phyloP scores from a whole-genome alignment of 2,888 invertebrate species.

The Polietes domitor region DNA sequence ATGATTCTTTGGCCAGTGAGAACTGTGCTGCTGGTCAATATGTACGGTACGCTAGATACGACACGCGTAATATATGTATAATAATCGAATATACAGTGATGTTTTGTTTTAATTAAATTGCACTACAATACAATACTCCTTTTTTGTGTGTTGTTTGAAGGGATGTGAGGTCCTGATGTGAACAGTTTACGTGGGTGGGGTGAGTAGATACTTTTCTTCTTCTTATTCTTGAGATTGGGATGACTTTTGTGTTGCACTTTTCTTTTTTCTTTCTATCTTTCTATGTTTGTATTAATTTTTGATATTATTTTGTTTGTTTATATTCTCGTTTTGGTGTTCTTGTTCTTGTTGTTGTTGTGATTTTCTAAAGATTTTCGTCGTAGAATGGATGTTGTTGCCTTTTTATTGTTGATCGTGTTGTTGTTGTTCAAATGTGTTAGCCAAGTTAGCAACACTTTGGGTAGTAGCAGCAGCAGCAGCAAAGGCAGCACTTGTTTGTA shows the following conservation, averaged over 20 bases:
- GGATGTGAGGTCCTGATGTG: not conserved
- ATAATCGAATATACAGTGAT: not conserved
- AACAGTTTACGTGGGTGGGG: not conserved
- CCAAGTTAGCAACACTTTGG: slow-evolving; percentile 39
- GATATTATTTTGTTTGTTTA: not conserved
- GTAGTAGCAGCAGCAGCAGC: slow-evolving; percentile 38
- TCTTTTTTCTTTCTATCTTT: not conserved
- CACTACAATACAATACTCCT: not conserved
- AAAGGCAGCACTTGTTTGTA: slow-evolving; percentile 37
- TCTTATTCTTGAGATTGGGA: not conserved
- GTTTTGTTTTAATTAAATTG: slow-evolving; percentile 12
- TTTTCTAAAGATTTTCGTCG: slow-evolving; percentile 21
- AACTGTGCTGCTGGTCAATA: not conserved
- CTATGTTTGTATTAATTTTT: not conserved
- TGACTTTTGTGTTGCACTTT: not conserved
- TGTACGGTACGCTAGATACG: too few relatives aligned
- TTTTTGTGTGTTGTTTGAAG: not conserved
- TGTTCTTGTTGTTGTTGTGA: not conserved
- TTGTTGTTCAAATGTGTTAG: slow-evolving; percentile 28
- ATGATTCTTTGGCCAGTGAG: slow-evolving; percentile 2
- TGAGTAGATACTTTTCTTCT: not conserved
- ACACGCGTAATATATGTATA: not conserved
- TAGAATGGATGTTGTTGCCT: slow-evolving; percentile 36
- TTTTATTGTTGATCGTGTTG: slow-evolving; percentile 47
- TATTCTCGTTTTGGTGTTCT: slow-evolving; percentile 12